phyloP scores from a whole-genome alignment of 30 jellyfish, hydroid and myxozoan species.

The Phacellophora camtschatica region DNA sequence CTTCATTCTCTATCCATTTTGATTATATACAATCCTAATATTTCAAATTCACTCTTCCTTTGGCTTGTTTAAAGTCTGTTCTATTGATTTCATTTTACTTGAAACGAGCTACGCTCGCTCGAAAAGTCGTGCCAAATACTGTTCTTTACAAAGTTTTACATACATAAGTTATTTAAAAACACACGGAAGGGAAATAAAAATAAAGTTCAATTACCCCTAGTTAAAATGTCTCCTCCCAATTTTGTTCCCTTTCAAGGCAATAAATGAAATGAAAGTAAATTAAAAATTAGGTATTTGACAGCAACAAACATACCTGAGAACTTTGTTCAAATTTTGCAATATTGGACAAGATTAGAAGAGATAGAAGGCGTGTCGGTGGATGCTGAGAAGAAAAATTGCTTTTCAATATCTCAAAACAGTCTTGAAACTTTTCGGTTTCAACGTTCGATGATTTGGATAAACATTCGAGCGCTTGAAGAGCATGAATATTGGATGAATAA shows the following conservation, averaged over 20 bases:
- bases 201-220: no score
- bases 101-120: no score
- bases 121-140: no score
- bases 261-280: not conserved
- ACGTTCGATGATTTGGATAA: not conserved
- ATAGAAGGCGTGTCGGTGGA: constrained; percentile 17
- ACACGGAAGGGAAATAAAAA: not conserved
- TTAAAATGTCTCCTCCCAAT: no score
- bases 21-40: no score
- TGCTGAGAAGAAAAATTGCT: constrained; percentile 26
- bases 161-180: not conserved
- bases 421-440: not conserved
- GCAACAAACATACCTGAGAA: not conserved
- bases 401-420: constrained; percentile 8
- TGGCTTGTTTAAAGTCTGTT: no score
- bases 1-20: no score
- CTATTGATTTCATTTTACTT: no score
- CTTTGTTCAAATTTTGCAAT: not conserved
- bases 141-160: not conserved
- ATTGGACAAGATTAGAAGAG: constrained; percentile 32
- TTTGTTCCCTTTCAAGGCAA: not conserved
- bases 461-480: constrained; percentile 39
- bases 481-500: constrained; percentile 23
- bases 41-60: no score
- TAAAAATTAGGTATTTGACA: not conserved